Conservation (phyloP, 2,797 vertebrate genomes). For the Xenentodon cancila region DNA sequence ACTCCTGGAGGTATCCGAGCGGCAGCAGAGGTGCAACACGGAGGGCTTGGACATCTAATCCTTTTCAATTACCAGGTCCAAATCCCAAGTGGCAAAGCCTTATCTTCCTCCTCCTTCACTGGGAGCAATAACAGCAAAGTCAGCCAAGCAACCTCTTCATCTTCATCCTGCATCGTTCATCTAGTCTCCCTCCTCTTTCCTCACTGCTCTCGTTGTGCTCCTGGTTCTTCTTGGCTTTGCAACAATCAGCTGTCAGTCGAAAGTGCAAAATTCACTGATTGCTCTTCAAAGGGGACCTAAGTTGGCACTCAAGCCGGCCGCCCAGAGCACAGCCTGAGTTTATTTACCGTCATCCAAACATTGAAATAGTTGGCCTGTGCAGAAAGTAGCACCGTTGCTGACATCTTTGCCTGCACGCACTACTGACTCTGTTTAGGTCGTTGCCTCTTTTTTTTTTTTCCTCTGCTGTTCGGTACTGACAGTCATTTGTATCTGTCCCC, state of each 20-base stretch:
- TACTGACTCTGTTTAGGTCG: constrained; percentile 60
- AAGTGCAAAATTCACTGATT: constrained; percentile 75
- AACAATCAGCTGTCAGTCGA: constrained; percentile 36
- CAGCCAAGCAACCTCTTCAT: constrained; percentile 56
- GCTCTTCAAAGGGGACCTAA: constrained; percentile 70
- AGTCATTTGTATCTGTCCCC: constrained; percentile 65
- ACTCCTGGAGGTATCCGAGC: constrained; percentile 26
- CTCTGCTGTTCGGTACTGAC: constrained; percentile 59
- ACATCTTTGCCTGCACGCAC: constrained; percentile 61
- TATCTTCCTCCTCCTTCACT: constrained; percentile 33
- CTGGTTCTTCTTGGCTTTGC: constrained; percentile 46
- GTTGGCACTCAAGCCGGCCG: constrained; percentile 55
- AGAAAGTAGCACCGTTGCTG: constrained; percentile 55
- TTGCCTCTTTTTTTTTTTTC: constrained; percentile 23
- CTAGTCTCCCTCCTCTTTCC: constrained; percentile 39
- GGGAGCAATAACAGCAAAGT: constrained; percentile 64
- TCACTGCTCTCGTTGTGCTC: constrained; percentile 40
- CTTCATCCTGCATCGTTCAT: constrained; percentile 54
- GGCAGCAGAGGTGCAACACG: constrained; percentile 25
- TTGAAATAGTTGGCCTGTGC: constrained; percentile 59
- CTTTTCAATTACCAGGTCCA: constrained; percentile 60
- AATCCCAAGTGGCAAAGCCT: constrained; percentile 56
- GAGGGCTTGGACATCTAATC: constrained; percentile 55
- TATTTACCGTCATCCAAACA: constrained; percentile 77
- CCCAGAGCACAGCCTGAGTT: constrained; percentile 59